Evolutionary conservation across 2,113 vertebrate genomes (phyloP), one percentile per base, ranked within the genome.

Genomic region (Holacanthus passer): DNA sequence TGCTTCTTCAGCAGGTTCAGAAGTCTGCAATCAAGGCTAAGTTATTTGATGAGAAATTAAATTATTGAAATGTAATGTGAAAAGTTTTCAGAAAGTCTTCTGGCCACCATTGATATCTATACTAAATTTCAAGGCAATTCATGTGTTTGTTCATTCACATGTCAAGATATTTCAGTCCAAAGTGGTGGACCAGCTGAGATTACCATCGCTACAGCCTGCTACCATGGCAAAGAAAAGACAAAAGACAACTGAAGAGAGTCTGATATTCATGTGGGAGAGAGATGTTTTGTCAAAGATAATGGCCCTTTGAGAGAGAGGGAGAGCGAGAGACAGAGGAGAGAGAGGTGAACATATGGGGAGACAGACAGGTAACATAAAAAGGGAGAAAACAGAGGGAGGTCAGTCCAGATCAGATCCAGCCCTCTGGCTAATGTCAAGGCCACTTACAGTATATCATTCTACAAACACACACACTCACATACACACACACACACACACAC

Each of bases 391-490:
- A 67, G 41, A 55, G 56, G 10, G 75, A 68, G 89, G 56, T 80
- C 65, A 64, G 69, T 75, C 35, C 55, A 55, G 82, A 70, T 79
- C 79, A 56, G 32, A 79, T 73, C 16, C 59, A 77, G 72, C 74
- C 87, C 81, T 75, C 80, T 59, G 75, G 87, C 85, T 77, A 63
- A 77, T 74, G 89, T 79, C 83, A 84, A 73, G 74, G 68, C 73
- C 83, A 56, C 48, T 86, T 82, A 84, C 29, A 76, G 56, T n/a
- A 24, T 45, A 62, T 63, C 43, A 29, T 32, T 41, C 39, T 12
- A 14, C 43, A 73, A 10, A 62, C 20, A 50, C n/a, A 56, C 55
- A 72, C 43, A 35, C 69, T 73, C 19, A 73, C 71, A 43, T 3
- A 39, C 41, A 58, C 32, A 48, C 39, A 63, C 32, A n/a, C 32